Percentiles rank a stretch among this genome's conserved stretches.
Conservation (phyloP, 1,140 invertebrate genomes). For the Bombyx mandarina region DNA sequence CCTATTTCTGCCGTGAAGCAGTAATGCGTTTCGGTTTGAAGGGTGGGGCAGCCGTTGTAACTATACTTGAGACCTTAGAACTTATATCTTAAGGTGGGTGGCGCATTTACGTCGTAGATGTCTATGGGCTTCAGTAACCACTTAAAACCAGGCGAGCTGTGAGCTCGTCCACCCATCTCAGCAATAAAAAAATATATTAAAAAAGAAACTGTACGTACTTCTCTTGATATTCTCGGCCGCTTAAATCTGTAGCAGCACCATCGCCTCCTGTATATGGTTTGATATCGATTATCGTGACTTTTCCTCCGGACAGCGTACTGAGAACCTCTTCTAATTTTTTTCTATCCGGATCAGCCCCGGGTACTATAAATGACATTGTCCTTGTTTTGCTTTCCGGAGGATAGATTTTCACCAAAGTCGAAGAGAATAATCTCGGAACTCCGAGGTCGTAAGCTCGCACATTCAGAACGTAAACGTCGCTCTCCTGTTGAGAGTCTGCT, state of each 20-base stretch:
- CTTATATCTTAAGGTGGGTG: too few species aligned
- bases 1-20: too few species aligned
- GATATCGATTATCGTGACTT: slow-evolving; percentile 81
- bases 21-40: too few species aligned
- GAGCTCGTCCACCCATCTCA: too few species aligned
- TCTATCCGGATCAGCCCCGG: slow-evolving; percentile 80
- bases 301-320: slow-evolving; percentile 81
- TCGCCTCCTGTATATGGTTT: slow-evolving; percentile 75
- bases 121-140: too few species aligned
- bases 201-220: too few species aligned
- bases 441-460: slow-evolving; percentile 86
- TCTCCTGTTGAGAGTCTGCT: slow-evolving; percentile 55
- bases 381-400: slow-evolving; percentile 77
- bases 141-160: too few species aligned
- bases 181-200: too few species aligned
- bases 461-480: slow-evolving; percentile 75
- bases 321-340: slow-evolving; percentile 80
- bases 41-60: too few species aligned
- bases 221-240: slow-evolving; percentile 51
- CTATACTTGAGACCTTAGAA: too few species aligned
- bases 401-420: slow-evolving; percentile 77
- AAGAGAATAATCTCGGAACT: slow-evolving; percentile 79
- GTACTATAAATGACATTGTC: slow-evolving; percentile 84
- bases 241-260: slow-evolving; percentile 62
- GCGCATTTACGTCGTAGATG: too few species aligned